Percentiles rank a stretch among this genome's conserved stretches.
phyloP scores from a whole-genome alignment of 2,113 vertebrate species.

The Puffinus mauretanicus region DNA sequence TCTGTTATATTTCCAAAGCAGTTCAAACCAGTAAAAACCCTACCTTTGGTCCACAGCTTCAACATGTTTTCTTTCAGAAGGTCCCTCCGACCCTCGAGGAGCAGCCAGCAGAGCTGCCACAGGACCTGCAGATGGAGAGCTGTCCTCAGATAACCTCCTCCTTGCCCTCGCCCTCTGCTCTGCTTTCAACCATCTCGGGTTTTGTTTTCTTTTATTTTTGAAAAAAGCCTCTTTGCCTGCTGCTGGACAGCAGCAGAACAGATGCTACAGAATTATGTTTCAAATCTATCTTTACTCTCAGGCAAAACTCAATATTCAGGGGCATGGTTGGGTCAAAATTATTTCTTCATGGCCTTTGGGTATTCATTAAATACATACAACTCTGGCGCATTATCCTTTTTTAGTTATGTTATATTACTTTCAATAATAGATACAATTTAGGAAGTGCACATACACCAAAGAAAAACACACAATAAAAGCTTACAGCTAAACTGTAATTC shows the following conservation, averaged over 20 bases:
- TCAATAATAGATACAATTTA: conserved; percentile 11
- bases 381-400: not conserved
- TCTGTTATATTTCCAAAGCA: not conserved
- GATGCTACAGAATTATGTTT: conserved; percentile 28
- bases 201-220: not conserved
- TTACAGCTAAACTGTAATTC: not conserved
- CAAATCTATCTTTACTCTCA: not conserved
- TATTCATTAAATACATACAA: conserved; percentile 27
- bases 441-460: not conserved
- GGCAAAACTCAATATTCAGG: conserved; percentile 42
- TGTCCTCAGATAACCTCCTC: not conserved
- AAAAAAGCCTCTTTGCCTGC: not conserved
- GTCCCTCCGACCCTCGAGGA: not conserved
- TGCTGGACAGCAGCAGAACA: not conserved
- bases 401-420: conserved; percentile 17
- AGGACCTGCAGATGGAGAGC: not conserved
- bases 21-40: not conserved
- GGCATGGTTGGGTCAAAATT: conserved; percentile 11
- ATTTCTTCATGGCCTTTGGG: conserved; percentile 28
- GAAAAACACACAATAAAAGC: conserved; percentile 4
- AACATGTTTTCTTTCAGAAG: not conserved
- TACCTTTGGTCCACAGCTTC: not conserved
- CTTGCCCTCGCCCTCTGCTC: not conserved
- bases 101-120: not conserved
- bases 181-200: not conserved